Conservation (phyloP, 2,113 vertebrate species). For the Calidris pygmaea region DNA sequence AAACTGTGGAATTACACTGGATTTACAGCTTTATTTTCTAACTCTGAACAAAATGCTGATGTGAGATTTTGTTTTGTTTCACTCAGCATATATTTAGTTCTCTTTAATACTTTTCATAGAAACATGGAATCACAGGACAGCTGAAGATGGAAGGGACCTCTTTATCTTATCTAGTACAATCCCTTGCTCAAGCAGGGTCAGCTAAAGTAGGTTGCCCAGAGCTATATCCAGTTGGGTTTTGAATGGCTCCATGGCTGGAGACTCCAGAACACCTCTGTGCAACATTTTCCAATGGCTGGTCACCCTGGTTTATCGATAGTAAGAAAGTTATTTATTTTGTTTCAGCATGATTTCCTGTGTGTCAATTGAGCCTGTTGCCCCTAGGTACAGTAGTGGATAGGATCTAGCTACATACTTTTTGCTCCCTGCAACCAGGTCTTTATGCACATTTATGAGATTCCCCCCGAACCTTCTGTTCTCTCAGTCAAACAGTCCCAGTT, state of each 20-base stretch:
- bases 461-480: background rate
- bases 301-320: background rate
- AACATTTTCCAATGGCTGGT: background rate
- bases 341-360: background rate
- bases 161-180: fast-evolving
- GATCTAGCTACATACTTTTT: background rate
- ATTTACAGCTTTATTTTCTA: background rate
- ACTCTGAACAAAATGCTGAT: background rate
- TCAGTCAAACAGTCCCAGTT: background rate
- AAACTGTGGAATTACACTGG: background rate
- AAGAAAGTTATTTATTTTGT: background rate
- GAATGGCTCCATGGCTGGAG: background rate
- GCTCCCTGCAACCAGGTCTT: background rate
- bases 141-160: background rate
- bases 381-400: background rate
- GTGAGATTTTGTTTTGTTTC: background rate
- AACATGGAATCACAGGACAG: background rate
- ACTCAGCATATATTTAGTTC: background rate
- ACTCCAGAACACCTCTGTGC: background rate
- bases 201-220: background rate
- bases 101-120: background rate
- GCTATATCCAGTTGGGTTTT: background rate
- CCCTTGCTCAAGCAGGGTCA: background rate
- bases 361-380: background rate
- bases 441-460: background rate